A percentile compares a stretch with the other conserved stretches of the same genome.
phyloP scores from a whole-genome alignment of 2,113 vertebrate genomes.

The Laticauda laticaudata region DNA sequence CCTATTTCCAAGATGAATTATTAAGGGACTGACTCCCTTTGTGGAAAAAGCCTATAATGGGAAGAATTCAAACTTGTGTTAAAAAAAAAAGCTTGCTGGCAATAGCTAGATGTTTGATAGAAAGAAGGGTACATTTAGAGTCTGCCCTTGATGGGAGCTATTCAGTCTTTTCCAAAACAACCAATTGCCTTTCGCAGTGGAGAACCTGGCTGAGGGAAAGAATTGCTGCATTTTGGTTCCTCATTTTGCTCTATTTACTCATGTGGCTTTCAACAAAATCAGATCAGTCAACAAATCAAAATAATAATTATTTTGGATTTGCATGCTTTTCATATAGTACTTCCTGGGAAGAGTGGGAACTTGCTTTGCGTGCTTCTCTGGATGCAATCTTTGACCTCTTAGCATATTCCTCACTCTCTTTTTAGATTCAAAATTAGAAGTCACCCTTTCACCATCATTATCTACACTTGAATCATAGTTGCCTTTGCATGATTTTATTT shows the following conservation, averaged over 20 bases:
- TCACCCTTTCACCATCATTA: neutral
- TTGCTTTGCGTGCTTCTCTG: neutral
- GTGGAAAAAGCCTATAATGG: neutral
- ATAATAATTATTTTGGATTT: neutral
- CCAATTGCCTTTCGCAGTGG: neutral
- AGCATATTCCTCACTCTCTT: neutral
- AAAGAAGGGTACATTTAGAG: neutral
- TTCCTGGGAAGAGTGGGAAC: neutral
- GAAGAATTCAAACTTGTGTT: neutral
- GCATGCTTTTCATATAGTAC: neutral
- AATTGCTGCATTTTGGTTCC: neutral
- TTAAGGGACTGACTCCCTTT: neutral
- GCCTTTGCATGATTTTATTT: neutral
- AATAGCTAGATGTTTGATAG: neutral
- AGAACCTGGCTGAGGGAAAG: neutral
- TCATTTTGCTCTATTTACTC: neutral
- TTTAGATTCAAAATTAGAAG: neutral
- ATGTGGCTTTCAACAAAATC: neutral
- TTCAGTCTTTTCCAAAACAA: neutral
- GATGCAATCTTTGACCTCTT: neutral
- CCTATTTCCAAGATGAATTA: neutral
- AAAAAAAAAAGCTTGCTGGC: neutral
- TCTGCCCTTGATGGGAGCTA: neutral
- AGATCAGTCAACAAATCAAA: neutral
- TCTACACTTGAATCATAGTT: neutral